A percentile compares a stretch with the other conserved stretches of the same genome.
Conservation (phyloP, 1,140 invertebrate species). For the Drosophila sp. region DNA sequence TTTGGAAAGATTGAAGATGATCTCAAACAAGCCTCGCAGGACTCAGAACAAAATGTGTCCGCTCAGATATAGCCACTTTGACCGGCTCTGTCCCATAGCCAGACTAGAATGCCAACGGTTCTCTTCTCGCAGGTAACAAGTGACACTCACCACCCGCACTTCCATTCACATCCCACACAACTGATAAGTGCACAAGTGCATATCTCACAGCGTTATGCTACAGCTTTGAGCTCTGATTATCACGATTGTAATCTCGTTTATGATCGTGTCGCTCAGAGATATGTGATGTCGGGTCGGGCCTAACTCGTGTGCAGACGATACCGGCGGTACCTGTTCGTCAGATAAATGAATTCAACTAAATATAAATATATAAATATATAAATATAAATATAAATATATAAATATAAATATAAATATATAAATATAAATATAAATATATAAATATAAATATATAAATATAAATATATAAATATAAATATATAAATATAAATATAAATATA, state of each 20-base stretch:
- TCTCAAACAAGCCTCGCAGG: not conserved
- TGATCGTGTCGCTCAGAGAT: conserved; percentile 21
- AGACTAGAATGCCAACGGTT: conserved; percentile 61
- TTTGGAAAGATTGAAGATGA: not conserved
- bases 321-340: no score
- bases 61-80: conserved; percentile 1
- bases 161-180: conserved; percentile 51
- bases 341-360: no score
- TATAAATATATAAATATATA: conserved; percentile 7
- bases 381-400: conserved; percentile 9
- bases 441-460: no score
- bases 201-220: conserved; percentile 48
- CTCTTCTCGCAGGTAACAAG: conserved; percentile 29
- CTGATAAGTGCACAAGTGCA: conserved; percentile 69
- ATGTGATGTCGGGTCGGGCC: conserved; percentile 28
- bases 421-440: no score
- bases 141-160: conserved; percentile 29
- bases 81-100: conserved; percentile 32
- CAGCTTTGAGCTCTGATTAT: conserved; percentile 22
- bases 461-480: no score
- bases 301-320: conserved; percentile 20
- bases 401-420: no score
- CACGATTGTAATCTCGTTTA: conserved; percentile 39
- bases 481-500: no score
- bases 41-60: not conserved